Base-by-base conservation (phyloP, 2,888 invertebrate species). In the Ctenicera cuprea region DNA sequence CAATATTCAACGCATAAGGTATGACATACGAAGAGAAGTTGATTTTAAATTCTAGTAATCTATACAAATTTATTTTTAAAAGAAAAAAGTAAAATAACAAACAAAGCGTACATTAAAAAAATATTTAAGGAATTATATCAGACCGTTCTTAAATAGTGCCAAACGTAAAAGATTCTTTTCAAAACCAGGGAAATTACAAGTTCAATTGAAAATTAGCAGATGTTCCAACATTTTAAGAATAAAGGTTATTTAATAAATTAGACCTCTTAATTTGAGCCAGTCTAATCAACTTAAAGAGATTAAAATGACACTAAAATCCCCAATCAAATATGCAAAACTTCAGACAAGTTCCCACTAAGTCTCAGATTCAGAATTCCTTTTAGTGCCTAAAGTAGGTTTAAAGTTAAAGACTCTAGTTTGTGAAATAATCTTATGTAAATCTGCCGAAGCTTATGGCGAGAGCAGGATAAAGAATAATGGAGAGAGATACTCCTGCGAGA, bases 361-460 rank as follows among this genome's bases (percentile, higher is more conserved):
- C 73, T 76, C 71, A 77, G 75, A 80, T 79, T 80, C 78, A 71
- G 76, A 81, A 83, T 82, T 81, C 82, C 81, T 80, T 82, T 82
- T 80, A 80, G 80, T 80, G 82, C 81, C 79, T 82, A 83, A 85
- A 85, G 84, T 83, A 83, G 85, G 84, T 84, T 85, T 84, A 84
- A 84, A 85, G 85, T 85, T 85, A 83, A 85, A 82, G 85, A 82
- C 82, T 85, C 83, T 84, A 85, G 85, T 85, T 86, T 85, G 84
- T 82, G 81, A 85, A 86, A 86, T 86, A 86, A 86, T 86, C 86
- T 85, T 86, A 86, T 86, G 86, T 86, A 86, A 87, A 87, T 87
- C 86, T 85, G 83, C 75, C 63, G 74, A 73, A 76, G 78, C 77
- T 79, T 77, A 79, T 70, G 74, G 73, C 71, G 65, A 71, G 73